Evolutionary conservation across 2,113 vertebrate genomes (phyloP), one percentile per base, ranked within the genome.

Genomic region (Chiloscyllium plagiosum): DNA sequence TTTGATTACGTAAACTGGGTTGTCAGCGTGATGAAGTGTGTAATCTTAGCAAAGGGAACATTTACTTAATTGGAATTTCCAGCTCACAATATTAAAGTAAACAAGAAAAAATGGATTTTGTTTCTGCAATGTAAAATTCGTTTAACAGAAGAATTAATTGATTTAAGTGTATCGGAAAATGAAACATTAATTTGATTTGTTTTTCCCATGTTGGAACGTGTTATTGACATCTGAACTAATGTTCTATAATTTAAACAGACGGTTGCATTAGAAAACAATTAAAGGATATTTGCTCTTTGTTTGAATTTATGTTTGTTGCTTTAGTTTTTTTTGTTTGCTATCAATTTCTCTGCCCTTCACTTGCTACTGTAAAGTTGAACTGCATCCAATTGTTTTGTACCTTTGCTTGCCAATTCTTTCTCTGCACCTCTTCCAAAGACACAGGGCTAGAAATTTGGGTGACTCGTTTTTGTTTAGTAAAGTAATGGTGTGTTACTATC

Each of bases 121-220:
- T 29, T 90, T 33, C 87, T 17, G 26, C 13, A 33, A 61, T 6
- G 8, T n/a, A 65, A 92, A 92, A 92, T 92, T 92, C 89, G 66
- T 37, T 92, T 92, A 66, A 65, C 33, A 66, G 33, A 92, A 19
- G 56, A 92, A 92, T 66, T 92, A 92, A 92, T 92, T 92, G 61
- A 92, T 92, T 66, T 66, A 61, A 66, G 56, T 20, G 6, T 92
- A 92, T 92, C 66, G 56, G 56, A 92, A 37, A 92, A 92, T 66
- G 89, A 92, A 92, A 65, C 61, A 92, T 92, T 47, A 92, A 66
- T 92, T 66, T 92, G 89, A 92, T 92, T 92, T 92, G 61, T 92
- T 65, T 92, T 66, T 15, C 33, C 33, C 33, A 66, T 92, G 29
- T 66, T 47, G 56, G 33, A 92, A n/a, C 56, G 22, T 37, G 89